These are phyloP conservation scores for Halcyon chelicuti DNA, from an alignment of 2,797 vertebrate genomes.

Conservation along the genomic window DNA sequence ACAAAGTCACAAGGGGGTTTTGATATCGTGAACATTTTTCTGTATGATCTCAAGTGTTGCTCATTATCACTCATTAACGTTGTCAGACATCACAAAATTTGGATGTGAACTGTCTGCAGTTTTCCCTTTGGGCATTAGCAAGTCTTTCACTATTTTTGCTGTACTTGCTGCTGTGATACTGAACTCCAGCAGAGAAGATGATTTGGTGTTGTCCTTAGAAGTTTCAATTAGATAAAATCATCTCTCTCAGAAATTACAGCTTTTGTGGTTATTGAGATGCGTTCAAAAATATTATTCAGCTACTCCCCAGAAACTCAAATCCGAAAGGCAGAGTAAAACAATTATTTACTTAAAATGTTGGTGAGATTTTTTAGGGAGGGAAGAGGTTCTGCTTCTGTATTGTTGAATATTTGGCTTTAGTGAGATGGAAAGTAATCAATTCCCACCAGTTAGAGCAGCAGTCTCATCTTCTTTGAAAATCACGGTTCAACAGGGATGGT, in stretches of 20 bases:
- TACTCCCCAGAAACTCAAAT: background rate
- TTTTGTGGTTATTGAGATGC: background rate
- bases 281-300: background rate
- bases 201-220: constrained; percentile 19
- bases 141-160: background rate
- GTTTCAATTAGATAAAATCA: background rate
- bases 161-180: background rate
- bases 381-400: background rate
- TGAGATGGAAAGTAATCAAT: background rate
- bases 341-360: background rate
- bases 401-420: background rate
- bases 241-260: background rate
- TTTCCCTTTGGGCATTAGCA: background rate
- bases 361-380: background rate
- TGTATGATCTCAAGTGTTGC: background rate
- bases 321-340: background rate
- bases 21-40: background rate
- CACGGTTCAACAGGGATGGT: background rate
- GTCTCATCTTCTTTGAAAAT: background rate
- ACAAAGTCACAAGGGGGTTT: background rate
- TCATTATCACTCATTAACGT: constrained; percentile 32
- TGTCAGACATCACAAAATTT: constrained; percentile 19
- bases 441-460: background rate
- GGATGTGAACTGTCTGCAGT: constrained; percentile 1
- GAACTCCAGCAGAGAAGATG: background rate